phyloP scores from a whole-genome alignment of 2,797 vertebrate genomes.

The Trachurus trachurus region DNA sequence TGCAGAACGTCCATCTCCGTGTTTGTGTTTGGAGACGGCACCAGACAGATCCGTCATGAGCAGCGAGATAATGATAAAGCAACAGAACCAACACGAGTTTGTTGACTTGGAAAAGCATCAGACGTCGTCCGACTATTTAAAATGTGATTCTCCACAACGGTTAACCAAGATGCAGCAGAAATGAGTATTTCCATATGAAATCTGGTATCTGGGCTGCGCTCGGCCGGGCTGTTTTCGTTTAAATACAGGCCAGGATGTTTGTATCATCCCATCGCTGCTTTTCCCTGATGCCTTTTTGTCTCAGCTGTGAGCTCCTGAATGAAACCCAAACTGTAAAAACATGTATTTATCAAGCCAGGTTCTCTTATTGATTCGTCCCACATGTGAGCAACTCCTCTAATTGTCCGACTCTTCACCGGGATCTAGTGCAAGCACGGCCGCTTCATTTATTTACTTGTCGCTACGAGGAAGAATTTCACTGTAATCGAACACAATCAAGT shows the following conservation, averaged over 20 bases:
- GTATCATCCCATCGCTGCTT: conserved; percentile 18
- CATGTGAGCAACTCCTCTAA: conserved; percentile 17
- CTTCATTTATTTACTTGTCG: neutral
- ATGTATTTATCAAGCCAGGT: conserved; percentile 14
- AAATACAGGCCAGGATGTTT: conserved; percentile 16
- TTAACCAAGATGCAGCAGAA: conserved; percentile 15
- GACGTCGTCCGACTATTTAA: neutral
- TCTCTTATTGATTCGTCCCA: conserved; percentile 25
- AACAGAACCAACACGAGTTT: neutral
- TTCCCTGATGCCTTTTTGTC: neutral
- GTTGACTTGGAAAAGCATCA: neutral
- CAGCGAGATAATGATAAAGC: conserved; percentile 7
- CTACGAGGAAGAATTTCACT: neutral
- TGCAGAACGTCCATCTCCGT: too few relatives aligned
- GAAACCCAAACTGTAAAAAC: conserved; percentile 14
- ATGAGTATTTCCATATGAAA: conserved; percentile 1
- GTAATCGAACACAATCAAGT: neutral
- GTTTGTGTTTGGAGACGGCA: too few relatives aligned
- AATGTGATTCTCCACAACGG: neutral
- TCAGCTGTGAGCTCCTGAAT: conserved; percentile 13
- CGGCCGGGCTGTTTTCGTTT: conserved; percentile 3
- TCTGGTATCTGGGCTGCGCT: conserved; percentile 5
- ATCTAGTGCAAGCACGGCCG: neutral
- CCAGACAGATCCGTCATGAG: neutral
- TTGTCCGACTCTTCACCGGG: neutral